Percentiles rank a stretch among this genome's conserved stretches.
Evolutionary conservation across 2,888 invertebrate genomes (phyloP).

Genomic region (Altica lythri): DNA sequence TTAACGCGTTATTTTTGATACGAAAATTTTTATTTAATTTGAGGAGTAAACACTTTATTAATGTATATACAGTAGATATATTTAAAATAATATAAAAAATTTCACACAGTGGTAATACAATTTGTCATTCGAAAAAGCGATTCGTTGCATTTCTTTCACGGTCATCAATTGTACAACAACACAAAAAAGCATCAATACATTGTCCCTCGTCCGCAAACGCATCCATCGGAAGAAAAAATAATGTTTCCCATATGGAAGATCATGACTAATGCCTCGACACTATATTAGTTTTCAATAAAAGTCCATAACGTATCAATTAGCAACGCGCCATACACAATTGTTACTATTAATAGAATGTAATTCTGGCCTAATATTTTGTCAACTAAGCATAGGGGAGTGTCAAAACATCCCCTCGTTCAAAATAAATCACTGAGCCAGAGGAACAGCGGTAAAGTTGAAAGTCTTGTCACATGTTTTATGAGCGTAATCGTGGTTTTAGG

Average conservation of each 20-base stretch:
- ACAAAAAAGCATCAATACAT: slow-evolving; percentile 11
- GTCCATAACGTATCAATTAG: slow-evolving; percentile 48
- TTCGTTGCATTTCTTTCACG: slow-evolving; percentile 41
- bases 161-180: slow-evolving; percentile 30
- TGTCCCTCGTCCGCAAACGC: slow-evolving; percentile 23
- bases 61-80: too few relatives aligned
- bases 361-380: slow-evolving; percentile 48
- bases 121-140: slow-evolving; percentile 29
- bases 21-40: too few relatives aligned
- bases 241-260: slow-evolving; percentile 39
- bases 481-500: slow-evolving; percentile 18
- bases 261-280: slow-evolving; percentile 32
- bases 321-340: slow-evolving; percentile 49
- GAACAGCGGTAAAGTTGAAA: slow-evolving; percentile 43
- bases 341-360: slow-evolving; percentile 49
- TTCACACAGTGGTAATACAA: slow-evolving; percentile 21
- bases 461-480: slow-evolving; percentile 40
- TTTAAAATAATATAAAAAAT: too few relatives aligned
- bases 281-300: slow-evolving; percentile 37
- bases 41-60: too few relatives aligned
- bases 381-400: slow-evolving; percentile 51
- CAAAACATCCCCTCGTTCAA: slow-evolving; percentile 44
- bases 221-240: slow-evolving; percentile 35
- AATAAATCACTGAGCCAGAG: slow-evolving; percentile 44
- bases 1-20: too few relatives aligned